Evolutionary conservation across 2,888 invertebrate genomes (phyloP).

Genomic region (Drosophila vallismaia): DNA sequence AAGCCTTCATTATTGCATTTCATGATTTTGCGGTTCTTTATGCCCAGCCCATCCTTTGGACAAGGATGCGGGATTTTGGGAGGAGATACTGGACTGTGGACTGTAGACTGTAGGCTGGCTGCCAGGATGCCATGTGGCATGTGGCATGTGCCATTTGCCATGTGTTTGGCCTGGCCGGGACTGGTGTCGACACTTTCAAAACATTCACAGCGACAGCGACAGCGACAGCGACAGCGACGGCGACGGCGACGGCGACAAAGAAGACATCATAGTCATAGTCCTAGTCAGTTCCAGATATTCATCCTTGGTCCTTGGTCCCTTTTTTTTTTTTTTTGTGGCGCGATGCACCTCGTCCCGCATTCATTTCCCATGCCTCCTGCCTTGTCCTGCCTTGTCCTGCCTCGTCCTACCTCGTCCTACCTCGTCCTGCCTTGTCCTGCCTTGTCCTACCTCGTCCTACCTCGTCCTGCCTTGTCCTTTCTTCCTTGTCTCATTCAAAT

Average conservation of each 20-base stretch:
- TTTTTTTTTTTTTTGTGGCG: background rate
- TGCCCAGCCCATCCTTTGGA: constrained; percentile 58
- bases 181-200: constrained; percentile 76
- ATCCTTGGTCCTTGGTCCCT: background rate
- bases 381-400: background rate
- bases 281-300: constrained; percentile 31
- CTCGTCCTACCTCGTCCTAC: background rate
- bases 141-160: constrained; percentile 43
- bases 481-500: constrained; percentile 54
- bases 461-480: background rate
- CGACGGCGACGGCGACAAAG: constrained; percentile 20
- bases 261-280: constrained; percentile 24
- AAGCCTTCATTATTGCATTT: constrained; percentile 78
- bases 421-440: background rate
- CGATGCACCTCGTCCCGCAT: constrained; percentile 32
- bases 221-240: constrained; percentile 17
- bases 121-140: constrained; percentile 27
- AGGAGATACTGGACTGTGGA: no score
- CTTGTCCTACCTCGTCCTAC: constrained; percentile 1
- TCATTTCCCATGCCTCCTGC: constrained; percentile 25
- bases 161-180: constrained; percentile 56
- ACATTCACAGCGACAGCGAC: constrained; percentile 43
- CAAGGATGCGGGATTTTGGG: constrained; percentile 14
- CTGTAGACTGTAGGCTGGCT: no score
- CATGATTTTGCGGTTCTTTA: constrained; percentile 78